Conservation (phyloP, 2,113 vertebrate species). For the Loxodonta africana region DNA sequence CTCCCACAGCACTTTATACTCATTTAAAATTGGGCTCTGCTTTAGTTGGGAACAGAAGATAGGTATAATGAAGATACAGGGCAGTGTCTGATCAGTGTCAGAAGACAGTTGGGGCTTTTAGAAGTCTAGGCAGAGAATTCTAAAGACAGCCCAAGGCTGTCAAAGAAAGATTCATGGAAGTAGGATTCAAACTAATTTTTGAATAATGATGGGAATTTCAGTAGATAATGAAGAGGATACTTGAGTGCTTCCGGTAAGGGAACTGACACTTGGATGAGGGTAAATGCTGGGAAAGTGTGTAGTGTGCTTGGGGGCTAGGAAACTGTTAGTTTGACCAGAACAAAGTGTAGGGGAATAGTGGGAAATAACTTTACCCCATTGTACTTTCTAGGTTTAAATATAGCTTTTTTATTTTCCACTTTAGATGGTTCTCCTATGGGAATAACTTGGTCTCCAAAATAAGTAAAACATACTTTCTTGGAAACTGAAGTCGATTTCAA, state of each 20-base stretch:
- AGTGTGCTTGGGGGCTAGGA: neutral
- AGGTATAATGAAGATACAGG: neutral
- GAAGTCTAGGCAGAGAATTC: neutral
- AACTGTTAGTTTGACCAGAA: neutral
- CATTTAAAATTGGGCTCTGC: neutral
- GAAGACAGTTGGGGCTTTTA: neutral
- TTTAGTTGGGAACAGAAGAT: neutral
- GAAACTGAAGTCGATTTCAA: constrained; percentile 15
- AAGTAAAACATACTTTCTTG: constrained; percentile 2
- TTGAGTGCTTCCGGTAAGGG: neutral
- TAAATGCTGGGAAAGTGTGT: neutral
- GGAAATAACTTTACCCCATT: neutral
- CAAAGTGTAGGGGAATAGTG: neutral
- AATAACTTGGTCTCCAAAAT: constrained; percentile 20
- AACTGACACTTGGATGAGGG: neutral
- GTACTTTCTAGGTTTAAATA: neutral
- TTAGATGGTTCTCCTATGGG: neutral
- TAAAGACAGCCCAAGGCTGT: neutral
- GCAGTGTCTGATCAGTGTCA: neutral
- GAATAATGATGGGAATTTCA: neutral
- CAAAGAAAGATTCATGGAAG: neutral
- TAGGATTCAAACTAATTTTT: neutral
- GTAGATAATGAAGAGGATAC: neutral
- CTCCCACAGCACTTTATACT: neutral
- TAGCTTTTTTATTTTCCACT: neutral